A percentile compares a stretch with the other conserved stretches of the same genome.
Conservation (phyloP, 2,888 invertebrate genomes). For the Agriotes lineatus region DNA sequence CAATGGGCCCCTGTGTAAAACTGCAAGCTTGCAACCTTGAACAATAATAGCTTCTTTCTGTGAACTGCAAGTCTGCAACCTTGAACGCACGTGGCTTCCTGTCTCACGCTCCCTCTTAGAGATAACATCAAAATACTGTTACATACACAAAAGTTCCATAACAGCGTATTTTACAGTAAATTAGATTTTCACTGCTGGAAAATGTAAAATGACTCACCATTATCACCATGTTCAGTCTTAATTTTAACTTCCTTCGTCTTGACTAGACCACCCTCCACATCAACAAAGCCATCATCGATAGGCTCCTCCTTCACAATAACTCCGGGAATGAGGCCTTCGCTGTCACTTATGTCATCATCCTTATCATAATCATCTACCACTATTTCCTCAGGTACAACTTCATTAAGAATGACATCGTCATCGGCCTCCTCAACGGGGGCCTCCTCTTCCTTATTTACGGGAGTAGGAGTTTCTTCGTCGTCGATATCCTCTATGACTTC, state of each 20-base stretch:
- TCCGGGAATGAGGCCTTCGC: conserved; percentile 49
- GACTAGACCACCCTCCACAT: conserved; percentile 61
- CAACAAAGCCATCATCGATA: conserved; percentile 68
- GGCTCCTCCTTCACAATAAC: conserved; percentile 70
- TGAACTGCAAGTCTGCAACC: too few species aligned
- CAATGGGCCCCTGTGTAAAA: too few species aligned
- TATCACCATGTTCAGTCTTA: conserved; percentile 79
- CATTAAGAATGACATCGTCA: conserved; percentile 78
- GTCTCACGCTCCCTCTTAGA: too few species aligned
- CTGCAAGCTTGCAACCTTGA: too few species aligned
- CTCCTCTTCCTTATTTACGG: conserved; percentile 27
- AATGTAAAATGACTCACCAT: conserved; percentile 63
- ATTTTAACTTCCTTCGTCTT: conserved; percentile 76
- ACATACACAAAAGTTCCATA: too few species aligned
- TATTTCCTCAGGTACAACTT: conserved; percentile 75
- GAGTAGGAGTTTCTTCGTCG: conserved; percentile 12
- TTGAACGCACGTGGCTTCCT: too few species aligned
- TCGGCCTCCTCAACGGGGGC: conserved; percentile 41
- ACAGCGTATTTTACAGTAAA: too few species aligned
- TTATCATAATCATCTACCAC: conserved; percentile 75
- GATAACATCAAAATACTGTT: too few species aligned
- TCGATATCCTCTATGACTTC: conserved; percentile 54
- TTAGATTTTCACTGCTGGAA: too few species aligned
- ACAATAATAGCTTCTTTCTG: too few species aligned
- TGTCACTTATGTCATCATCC: conserved; percentile 57